Conservation (phyloP, 2,797 vertebrate genomes). For the Pseudomugil gertrudae region DNA sequence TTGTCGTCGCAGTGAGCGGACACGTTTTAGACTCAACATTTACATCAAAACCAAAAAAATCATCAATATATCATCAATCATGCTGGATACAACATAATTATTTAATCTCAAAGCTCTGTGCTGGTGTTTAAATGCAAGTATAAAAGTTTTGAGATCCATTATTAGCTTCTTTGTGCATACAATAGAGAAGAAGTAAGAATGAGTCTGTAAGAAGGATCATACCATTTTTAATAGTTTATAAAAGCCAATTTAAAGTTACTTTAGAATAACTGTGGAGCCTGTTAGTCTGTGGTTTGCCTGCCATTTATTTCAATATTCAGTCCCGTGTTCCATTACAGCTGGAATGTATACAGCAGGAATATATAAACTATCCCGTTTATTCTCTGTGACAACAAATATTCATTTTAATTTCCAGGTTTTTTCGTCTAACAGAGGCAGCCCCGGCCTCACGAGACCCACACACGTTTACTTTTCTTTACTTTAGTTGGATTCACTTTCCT, state of each 20-base stretch:
- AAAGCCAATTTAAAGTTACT: slow-evolving; percentile 38
- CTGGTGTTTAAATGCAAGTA: slow-evolving; percentile 60
- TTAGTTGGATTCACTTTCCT: slow-evolving; percentile 33
- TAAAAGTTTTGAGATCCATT: slow-evolving; percentile 47
- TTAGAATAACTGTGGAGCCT: slow-evolving; percentile 19
- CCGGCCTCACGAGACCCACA: slow-evolving; percentile 21
- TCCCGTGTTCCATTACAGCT: slow-evolving; percentile 6
- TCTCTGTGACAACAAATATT: slow-evolving; percentile 1
- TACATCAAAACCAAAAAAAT: slow-evolving; percentile 12
- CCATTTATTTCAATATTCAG: slow-evolving; percentile 31
- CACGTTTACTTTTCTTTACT: slow-evolving; percentile 29
- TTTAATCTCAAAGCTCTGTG: slow-evolving; percentile 58
- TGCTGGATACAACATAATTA: slow-evolving; percentile 64
- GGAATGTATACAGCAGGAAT: slow-evolving; percentile 24
- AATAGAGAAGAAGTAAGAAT: slow-evolving; percentile 34
- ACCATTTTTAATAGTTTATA: slow-evolving; percentile 18
- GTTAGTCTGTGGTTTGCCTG: slow-evolving; percentile 35
- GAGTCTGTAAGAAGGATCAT: slow-evolving; percentile 15
- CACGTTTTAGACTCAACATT: slow-evolving; percentile 42
- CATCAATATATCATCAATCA: slow-evolving; percentile 70
- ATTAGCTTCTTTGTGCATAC: slow-evolving; percentile 33
- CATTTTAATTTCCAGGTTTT: slow-evolving; percentile 16
- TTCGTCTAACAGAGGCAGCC: slow-evolving; percentile 8
- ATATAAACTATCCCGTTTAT: slow-evolving; percentile 8
- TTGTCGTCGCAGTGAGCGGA: slow-evolving; percentile 26